Evolutionary conservation across 2,113 vertebrate species (phyloP).

Genomic region (Scopus umbretta): DNA sequence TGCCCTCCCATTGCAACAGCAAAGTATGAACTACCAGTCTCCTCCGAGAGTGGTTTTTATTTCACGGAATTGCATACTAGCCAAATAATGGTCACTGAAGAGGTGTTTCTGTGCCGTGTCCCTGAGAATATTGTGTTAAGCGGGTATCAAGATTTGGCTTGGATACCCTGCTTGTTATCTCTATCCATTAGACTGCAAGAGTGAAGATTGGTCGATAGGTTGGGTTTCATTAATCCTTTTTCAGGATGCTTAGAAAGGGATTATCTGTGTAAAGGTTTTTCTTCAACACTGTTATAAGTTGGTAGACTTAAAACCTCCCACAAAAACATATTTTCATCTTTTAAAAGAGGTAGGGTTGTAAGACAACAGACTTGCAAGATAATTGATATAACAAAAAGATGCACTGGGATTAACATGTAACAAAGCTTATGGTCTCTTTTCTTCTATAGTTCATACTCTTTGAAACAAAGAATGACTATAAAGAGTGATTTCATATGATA

Average conservation of each 20-base stretch:
- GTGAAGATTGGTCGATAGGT: neutral
- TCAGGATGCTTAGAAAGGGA: neutral
- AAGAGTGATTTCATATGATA: neutral
- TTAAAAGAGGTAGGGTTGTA: neutral
- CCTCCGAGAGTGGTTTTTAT: neutral
- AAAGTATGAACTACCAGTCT: neutral
- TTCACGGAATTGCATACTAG: neutral
- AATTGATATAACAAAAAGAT: neutral
- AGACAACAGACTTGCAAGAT: neutral
- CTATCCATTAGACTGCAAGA: neutral
- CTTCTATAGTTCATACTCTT: neutral
- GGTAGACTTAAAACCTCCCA: neutral
- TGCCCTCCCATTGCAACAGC: neutral
- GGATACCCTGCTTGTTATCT: neutral
- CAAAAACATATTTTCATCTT: neutral
- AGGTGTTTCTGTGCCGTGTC: neutral
- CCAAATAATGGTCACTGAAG: neutral
- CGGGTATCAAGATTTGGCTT: neutral
- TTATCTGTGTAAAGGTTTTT: neutral
- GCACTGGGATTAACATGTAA: neutral
- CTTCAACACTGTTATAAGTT: neutral
- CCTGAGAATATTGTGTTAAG: neutral
- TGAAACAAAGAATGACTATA: neutral
- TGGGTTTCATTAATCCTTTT: neutral
- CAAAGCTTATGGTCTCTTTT: neutral